Base-by-base conservation (phyloP, 2,888 invertebrate species). In the Caenorhabditis doughertyi region DNA sequence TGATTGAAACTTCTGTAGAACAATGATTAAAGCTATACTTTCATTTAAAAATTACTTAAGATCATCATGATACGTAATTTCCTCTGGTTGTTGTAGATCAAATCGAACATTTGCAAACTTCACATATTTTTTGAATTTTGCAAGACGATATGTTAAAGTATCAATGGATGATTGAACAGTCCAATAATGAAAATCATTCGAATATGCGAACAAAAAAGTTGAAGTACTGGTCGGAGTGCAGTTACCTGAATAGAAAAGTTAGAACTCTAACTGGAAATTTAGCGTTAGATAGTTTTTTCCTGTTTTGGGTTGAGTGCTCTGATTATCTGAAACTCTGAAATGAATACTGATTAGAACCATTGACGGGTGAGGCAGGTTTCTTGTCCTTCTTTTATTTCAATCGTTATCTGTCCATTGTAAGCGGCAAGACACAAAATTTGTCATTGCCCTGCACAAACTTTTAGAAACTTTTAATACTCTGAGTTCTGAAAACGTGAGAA, bases 171-270 rank as follows among this genome's bases (percentile, higher is more conserved):
- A 21, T 21, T 58, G 11, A 4, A 58, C 25, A 39, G 18, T 35
- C 18, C 21, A n/a, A 58, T 39, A 39, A 35, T 58, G n/a, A 32
- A 58, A 58, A 23, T 58, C 58, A 16, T 58, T 58, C 0, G 58
- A 58, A 9, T 58, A 58, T 11, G 58, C 58, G 39, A 55, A 55
- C n/a, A 55, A 25, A n/a, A 55, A 55, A 5, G 55, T 55, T 23
- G 55, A 29, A n/a, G 25, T 27, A 13, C 29, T 27, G 16, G 55
- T 25, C 2, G 55, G 55, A 7, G n/a, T 29, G 9, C 55, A 55
- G 27, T 27, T 27, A 29, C 16, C 55, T 55, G 32, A 27, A 55
- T 29, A 27, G 5, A 49, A 16, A n/a, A n/a, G n/a, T n/a, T n/a
- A n/a, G n/a, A n/a, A n/a, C n/a, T n/a, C n/a, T n/a, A n/a, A n/a